These are phyloP conservation scores for Donacobius atricapilla DNA, from an alignment of 2,113 vertebrate genomes.

Conservation along the genomic window DNA sequence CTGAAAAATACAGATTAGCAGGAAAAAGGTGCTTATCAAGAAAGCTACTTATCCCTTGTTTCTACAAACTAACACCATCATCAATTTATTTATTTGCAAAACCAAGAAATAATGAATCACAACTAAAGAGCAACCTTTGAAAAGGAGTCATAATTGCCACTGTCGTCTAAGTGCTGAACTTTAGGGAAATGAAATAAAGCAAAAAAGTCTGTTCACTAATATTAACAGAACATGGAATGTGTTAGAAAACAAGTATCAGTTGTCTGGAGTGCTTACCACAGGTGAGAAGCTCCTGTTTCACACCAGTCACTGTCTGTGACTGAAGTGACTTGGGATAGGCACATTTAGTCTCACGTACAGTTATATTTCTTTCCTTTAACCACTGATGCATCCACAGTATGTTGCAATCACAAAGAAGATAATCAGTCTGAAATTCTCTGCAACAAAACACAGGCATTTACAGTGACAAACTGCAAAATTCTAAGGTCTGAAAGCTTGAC, in stretches of 20 bases:
- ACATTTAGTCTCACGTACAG: conserved; percentile 88
- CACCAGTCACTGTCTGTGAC: conserved; percentile 79
- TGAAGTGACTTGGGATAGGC: conserved; percentile 90
- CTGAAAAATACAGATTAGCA: not conserved
- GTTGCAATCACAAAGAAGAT: conserved; percentile 95
- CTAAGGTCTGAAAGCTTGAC: not conserved
- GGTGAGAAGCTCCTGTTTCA: conserved; percentile 85
- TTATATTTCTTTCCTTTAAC: conserved; percentile 86
- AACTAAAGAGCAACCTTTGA: not conserved
- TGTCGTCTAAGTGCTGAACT: not conserved
- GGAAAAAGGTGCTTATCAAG: not conserved
- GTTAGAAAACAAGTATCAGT: not conserved
- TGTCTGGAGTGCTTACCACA: conserved; percentile 80
- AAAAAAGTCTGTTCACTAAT: not conserved
- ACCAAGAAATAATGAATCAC: not conserved
- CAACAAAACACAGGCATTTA: not conserved
- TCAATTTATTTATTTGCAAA: not conserved
- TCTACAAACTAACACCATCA: not conserved
- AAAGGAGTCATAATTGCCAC: not conserved
- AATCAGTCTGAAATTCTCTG: conserved; percentile 95
- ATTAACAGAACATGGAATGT: not conserved
- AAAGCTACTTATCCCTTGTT: not conserved
- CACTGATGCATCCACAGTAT: conserved; percentile 90
- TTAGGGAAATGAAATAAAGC: not conserved
- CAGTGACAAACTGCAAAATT: not conserved